Evolutionary conservation across 2,888 invertebrate genomes (phyloP), one percentile per base, ranked within the genome.

Genomic region (Parthenolecanium corni): DNA sequence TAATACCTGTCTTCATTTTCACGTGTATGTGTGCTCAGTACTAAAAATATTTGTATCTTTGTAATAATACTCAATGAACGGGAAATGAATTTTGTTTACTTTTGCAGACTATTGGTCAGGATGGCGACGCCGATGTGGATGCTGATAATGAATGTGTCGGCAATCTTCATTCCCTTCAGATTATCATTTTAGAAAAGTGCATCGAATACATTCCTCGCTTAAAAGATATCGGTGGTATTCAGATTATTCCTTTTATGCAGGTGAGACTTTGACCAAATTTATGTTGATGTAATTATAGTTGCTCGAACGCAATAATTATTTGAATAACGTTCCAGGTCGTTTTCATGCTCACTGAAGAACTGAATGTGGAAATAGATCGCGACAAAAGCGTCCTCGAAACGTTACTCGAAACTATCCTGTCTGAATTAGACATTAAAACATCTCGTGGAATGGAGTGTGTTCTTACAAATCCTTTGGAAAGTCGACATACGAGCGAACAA

Each of bases 191-290:
- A 42, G 84, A 87, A 58, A 82, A 83, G 66, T 80, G 91, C 47
- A 80, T 90, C 53, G 83, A 85, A 65, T 84, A 89, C 67, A 76
- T 94, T 68, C 86, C 87, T 0, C 80, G 83, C 53, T 75, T 94
- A 62, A 80, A 85, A 67, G 78, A 82, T 52, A 81, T 89, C 66
- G 87, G 87, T 21, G 94, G 94, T 1, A 83, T 89, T 6, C 79
- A 89, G 65, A 85, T 89, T 20, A 89, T 95, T 71, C 94, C 95
- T 0, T 89, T 90, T 71, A 84, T 95, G 73, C 94, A 95, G 81
- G 89, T 88, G 67, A n/a, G 21, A 23, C 18, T 14, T 25, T 46
- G 14, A 9, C 44, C 16, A 44, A n/a, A n/a, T n/a, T 38, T 11
- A 11, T n/a, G n/a, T n/a, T n/a, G n/a, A n/a, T n/a, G n/a, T 31